Evolutionary conservation across 2,113 vertebrate genomes (phyloP), one percentile per base, ranked within the genome.

Genomic region (Onychorhynchus coronatus): DNA sequence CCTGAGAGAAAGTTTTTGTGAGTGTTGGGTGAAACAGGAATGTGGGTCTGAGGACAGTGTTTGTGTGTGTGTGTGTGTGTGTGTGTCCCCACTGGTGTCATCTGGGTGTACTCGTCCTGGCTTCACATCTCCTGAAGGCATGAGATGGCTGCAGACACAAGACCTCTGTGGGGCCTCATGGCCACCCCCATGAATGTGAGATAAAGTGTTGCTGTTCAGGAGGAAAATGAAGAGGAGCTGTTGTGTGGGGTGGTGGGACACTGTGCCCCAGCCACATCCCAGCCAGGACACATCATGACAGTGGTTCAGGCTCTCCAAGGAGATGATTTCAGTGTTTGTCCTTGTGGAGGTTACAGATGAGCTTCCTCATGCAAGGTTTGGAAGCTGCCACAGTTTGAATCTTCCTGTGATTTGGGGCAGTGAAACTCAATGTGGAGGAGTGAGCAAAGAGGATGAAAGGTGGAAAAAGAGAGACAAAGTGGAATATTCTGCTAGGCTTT

Each of bases 281-380:
- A 9, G 50, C n/a, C 27, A 2, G 4, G 14, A 46, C 58, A 33
- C 1, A 0, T 5, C 35, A 16, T 52, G 68, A 41, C 22, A 9
- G 7, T 28, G 55, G 30, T 8, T 66, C 2, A 8, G 59, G 39
- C 21, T 93, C 53, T 68, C 16, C 27, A 52, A 37, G 39, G 52
- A 61, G 53, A 14, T 20, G 3, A 2, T 53, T 24, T 15, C 11
- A 20, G 8, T 39, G 25, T 42, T 52, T 30, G 27, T 49, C 46
- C 67, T 80, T 73, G 21, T 3, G 30, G 46, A 70, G 28, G 28
- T 14, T 50, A 55, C 15, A 49, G 46, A 72, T 56, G 39, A 78
- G 44, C 18, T 24, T 83, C 35, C 30, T 63, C 24, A 24, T 4
- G 17, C 20, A 46, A 8, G 4, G 19, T 24, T 61, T 59, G 65